Evolutionary conservation across 2,888 invertebrate species (phyloP).

Genomic region (Druceiella hillmani): DNA sequence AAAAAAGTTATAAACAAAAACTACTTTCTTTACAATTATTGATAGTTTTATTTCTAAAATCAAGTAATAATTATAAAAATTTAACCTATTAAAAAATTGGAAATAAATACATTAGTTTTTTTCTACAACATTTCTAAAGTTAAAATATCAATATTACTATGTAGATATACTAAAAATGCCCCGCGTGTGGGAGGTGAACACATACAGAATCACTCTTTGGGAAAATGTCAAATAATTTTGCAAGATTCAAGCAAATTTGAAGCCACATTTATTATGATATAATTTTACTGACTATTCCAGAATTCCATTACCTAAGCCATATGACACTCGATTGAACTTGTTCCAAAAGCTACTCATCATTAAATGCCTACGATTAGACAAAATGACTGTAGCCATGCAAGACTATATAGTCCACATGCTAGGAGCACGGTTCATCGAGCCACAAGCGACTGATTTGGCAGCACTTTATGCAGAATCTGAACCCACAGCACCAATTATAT

Average conservation of each 20-base stretch:
- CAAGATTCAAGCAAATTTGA: neutral
- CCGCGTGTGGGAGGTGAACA: too few species aligned
- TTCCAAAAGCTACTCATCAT: conserved; percentile 77
- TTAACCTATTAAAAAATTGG: too few species aligned
- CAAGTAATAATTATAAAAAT: too few species aligned
- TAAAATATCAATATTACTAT: too few species aligned
- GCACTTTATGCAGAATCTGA: conserved; percentile 78
- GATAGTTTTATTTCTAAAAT: too few species aligned
- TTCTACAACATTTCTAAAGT: too few species aligned
- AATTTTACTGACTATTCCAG: conserved; percentile 36
- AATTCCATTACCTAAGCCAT: conserved; percentile 58
- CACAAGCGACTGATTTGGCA: conserved; percentile 78
- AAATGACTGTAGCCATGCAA: conserved; percentile 73
- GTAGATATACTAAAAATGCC: too few species aligned
- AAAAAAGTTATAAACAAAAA: too few species aligned
- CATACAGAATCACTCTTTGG: too few species aligned
- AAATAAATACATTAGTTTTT: too few species aligned
- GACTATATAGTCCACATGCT: conserved; percentile 64
- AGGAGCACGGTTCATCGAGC: conserved; percentile 76
- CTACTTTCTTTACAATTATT: too few species aligned
- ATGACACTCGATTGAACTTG: conserved; percentile 55
- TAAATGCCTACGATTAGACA: conserved; percentile 79
- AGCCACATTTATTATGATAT: too few species aligned
- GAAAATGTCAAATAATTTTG: neutral
- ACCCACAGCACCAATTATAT: conserved; percentile 73